These are phyloP conservation scores for Drosophila paulistorum DNA, from an alignment of 1,140 invertebrate species.

Conservation along the genomic window DNA sequence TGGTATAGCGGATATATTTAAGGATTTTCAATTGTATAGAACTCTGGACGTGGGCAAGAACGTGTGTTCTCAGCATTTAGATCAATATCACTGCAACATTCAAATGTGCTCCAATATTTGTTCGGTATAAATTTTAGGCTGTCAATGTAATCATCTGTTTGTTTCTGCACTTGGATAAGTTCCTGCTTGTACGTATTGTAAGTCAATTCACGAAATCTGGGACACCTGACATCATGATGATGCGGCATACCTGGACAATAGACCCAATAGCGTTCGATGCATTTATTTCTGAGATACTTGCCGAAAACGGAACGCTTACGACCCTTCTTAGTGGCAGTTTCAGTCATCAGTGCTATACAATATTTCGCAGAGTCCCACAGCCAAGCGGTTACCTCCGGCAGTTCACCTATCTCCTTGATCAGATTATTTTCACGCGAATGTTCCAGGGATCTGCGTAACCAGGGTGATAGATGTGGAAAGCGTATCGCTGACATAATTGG, in stretches of 20 bases:
- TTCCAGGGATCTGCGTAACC: conserved; percentile 25
- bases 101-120: conserved; percentile 22
- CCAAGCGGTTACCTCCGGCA: neutral
- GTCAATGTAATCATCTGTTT: neutral
- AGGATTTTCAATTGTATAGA: neutral
- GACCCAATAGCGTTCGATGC: conserved; percentile 32
- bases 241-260: conserved; percentile 36
- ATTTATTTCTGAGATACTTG: neutral
- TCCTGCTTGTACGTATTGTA: conserved; percentile 23
- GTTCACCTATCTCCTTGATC: neutral
- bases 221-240: conserved; percentile 36
- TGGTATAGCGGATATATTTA: too few species aligned
- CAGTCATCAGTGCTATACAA: neutral
- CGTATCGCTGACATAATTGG: conserved; percentile 28
- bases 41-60: neutral
- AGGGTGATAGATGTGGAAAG: conserved; percentile 26
- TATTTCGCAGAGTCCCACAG: neutral
- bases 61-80: neutral
- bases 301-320: neutral
- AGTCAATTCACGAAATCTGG: conserved; percentile 24
- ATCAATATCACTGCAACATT: conserved; percentile 29
- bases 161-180: conserved; percentile 10
- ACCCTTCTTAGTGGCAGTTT: too few species aligned
- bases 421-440: conserved; percentile 6
- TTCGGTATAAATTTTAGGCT: conserved; percentile 13